Conservation (phyloP, 2,113 vertebrate genomes). For the Anolis sagrei region DNA sequence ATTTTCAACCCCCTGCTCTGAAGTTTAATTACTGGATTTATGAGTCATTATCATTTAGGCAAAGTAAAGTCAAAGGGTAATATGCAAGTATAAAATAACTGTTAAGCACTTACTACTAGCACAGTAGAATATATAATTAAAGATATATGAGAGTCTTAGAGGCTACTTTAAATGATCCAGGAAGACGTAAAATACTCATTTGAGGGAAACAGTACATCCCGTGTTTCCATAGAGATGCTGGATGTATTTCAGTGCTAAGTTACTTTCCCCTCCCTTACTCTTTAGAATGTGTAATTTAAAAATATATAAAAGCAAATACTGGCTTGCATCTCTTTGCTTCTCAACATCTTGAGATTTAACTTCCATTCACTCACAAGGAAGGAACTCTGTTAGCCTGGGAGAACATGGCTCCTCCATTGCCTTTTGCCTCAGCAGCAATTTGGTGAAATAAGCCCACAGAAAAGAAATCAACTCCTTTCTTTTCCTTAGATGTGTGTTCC, state of each 20-base stretch:
- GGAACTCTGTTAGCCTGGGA: slow-evolving; percentile 16
- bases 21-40: background rate
- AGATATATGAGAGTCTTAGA: slow-evolving; percentile 18
- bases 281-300: slow-evolving; percentile 51
- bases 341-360: slow-evolving; percentile 11
- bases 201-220: slow-evolving; percentile 65
- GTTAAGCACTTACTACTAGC: background rate
- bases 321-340: slow-evolving; percentile 15
- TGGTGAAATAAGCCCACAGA: slow-evolving; percentile 34
- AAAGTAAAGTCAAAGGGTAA: background rate
- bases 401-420: slow-evolving; percentile 18
- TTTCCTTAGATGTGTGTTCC: background rate
- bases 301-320: slow-evolving; percentile 58
- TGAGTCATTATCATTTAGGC: background rate
- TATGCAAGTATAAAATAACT: background rate
- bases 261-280: slow-evolving; percentile 53
- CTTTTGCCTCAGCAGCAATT: slow-evolving; percentile 42
- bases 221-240: slow-evolving; percentile 76
- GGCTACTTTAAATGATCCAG: slow-evolving; percentile 52
- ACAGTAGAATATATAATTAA: background rate
- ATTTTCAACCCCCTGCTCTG: background rate
- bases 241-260: slow-evolving; percentile 62
- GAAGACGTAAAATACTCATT: slow-evolving; percentile 63
- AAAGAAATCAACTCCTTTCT: background rate
- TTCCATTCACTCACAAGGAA: background rate